These are phyloP conservation scores for Melanotaenia trifasciata DNA, from an alignment of 2,797 vertebrate species.

Conservation along the genomic window DNA sequence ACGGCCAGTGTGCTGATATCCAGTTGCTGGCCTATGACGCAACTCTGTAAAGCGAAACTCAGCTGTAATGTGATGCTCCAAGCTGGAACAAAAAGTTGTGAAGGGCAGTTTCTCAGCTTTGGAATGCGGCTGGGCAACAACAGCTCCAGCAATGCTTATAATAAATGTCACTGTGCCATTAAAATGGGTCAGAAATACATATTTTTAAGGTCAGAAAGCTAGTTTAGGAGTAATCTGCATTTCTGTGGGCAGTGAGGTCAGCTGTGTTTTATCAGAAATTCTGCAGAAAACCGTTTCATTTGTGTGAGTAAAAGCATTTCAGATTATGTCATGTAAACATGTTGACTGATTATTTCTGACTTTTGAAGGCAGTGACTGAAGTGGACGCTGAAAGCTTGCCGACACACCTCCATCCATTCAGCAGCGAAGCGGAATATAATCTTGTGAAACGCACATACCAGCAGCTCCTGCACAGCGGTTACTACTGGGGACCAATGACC, in stretches of 20 bases:
- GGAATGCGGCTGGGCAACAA: neutral
- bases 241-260: neutral
- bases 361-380: conserved; percentile 22
- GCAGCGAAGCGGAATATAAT: conserved; percentile 85
- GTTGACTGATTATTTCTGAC: neutral
- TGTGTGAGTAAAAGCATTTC: neutral
- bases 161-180: neutral
- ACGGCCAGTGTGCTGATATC: no score
- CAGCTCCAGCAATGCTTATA: no score
- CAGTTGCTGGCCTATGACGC: no score
- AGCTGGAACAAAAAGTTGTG: neutral
- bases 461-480: conserved; percentile 90
- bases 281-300: neutral
- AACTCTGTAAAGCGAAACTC: neutral
- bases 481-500: conserved; percentile 93
- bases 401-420: conserved; percentile 90
- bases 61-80: neutral
- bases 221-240: neutral
- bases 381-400: conserved; percentile 32
- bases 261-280: conserved; percentile 1
- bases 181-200: neutral
- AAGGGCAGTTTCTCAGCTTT: neutral
- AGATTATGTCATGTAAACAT: neutral
- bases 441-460: conserved; percentile 87
- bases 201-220: neutral